Evolutionary conservation across 2,113 vertebrate species (phyloP).

Genomic region (Calidris pugnax): DNA sequence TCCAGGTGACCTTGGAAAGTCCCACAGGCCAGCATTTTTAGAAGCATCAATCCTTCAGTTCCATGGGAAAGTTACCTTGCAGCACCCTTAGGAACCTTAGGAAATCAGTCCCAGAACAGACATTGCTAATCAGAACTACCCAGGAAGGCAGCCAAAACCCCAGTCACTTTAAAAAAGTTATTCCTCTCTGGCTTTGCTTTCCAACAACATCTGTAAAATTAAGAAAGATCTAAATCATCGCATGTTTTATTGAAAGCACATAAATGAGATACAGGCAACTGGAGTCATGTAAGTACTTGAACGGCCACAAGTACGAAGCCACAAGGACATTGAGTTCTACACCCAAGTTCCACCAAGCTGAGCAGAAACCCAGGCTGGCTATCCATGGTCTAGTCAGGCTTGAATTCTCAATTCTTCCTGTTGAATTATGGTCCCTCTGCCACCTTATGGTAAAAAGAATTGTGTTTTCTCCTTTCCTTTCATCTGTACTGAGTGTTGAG

Average conservation of each 20-base stretch:
- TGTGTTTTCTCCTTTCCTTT: neutral
- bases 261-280: neutral
- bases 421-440: neutral
- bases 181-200: neutral
- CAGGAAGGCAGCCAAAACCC: neutral
- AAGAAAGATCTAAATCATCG: neutral
- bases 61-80: neutral
- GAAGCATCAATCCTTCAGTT: neutral
- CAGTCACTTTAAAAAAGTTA: neutral
- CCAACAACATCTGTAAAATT: neutral
- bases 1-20: neutral
- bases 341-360: conserved; percentile 6
- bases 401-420: neutral
- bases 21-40: neutral
- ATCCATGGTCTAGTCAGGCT: neutral
- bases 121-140: neutral
- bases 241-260: neutral
- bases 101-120: neutral
- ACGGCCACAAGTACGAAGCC: neutral
- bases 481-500: neutral
- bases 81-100: neutral
- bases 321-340: conserved; percentile 23
- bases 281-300: neutral
- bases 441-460: neutral
- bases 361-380: neutral